These are phyloP conservation scores for Eudiplozoon nipponicum DNA, from an alignment of 2,888 invertebrate species.

Conservation along the genomic window DNA sequence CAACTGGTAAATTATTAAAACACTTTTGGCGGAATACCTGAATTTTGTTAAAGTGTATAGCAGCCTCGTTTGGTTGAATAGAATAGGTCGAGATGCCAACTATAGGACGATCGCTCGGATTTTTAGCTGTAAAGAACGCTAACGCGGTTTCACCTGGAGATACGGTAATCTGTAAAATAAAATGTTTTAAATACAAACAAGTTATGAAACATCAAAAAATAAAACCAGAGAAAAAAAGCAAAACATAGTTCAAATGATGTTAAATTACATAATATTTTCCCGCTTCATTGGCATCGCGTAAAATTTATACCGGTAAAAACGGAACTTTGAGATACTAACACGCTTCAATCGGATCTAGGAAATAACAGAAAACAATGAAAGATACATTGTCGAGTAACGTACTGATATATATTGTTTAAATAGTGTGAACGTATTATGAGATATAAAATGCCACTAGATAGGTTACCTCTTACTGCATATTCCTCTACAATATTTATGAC, in stretches of 20 bases:
- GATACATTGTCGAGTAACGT: no score
- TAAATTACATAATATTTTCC: neutral
- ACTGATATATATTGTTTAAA: no score
- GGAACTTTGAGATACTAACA: no score
- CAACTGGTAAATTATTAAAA: slow-evolving; percentile 4
- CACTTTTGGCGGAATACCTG: slow-evolving; percentile 31
- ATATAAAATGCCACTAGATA: no score
- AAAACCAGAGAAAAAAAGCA: neutral
- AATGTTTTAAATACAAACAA: neutral
- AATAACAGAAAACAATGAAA: no score
- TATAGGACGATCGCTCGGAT: slow-evolving; percentile 56
- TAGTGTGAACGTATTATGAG: no score
- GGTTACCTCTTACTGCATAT: no score
- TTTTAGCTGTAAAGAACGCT: slow-evolving; percentile 78
- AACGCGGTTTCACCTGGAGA: slow-evolving; percentile 80
- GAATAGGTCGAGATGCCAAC: slow-evolving; percentile 81
- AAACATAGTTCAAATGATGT: neutral
- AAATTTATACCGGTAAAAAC: no score
- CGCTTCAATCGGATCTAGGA: no score
- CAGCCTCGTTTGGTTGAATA: slow-evolving; percentile 80
- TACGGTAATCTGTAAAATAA: slow-evolving; percentile 28
- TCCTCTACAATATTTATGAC: no score
- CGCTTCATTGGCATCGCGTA: no score
- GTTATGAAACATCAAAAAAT: neutral
- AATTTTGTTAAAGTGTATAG: slow-evolving; percentile 93